Evolutionary conservation across 2,113 vertebrate species (phyloP), one percentile per base, ranked within the genome.

Genomic region (Orthochromis malagaraziensis): DNA sequence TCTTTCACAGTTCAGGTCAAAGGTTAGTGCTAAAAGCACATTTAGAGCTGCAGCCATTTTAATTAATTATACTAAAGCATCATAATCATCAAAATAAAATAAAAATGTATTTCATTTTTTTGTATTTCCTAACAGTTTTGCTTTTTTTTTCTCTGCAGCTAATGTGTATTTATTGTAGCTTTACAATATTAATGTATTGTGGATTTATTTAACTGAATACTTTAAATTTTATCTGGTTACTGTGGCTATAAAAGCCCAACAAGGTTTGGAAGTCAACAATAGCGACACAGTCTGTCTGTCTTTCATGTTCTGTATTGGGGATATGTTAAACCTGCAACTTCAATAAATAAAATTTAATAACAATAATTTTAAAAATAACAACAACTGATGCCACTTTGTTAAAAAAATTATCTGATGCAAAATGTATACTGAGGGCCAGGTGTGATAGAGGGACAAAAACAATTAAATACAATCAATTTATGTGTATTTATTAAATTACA

Each of bases 151-250:
- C 31, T 33, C 57, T 3, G 35, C 35, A 68, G 11, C 11, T 40
- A 68, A 68, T 40, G 63, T 68, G 65, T 42, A 42, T 42, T 42
- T 70, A 70, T 42, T 70, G 63, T 42, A 40, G 12, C 35, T 42
- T 70, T 42, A 40, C n/a, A 40, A 24, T 21, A 21, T 40, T 68
- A 68, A 40, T 68, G n/a, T 68, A 40, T 68, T 68, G 63, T 42
- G 35, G 35, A 21, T 42, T 40, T 42, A 70, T 70, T 70, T 42
- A 24, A 70, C 2, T 40, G n/a, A 70, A 24, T 42, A 42, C 65
- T 70, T 70, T 9, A 5, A 24, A 42, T 42, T 42, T 70, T 70
- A 24, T 70, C 35, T 70, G 35, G 35, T 70, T 24, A 68, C 38
- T 70, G n/a, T 65, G 10, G 33, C 6, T 65, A 38, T 35, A 65